A percentile compares a stretch with the other conserved stretches of the same genome.
Evolutionary conservation across 2,797 vertebrate genomes (phyloP).

Genomic region (Aldrovandia affinis): DNA sequence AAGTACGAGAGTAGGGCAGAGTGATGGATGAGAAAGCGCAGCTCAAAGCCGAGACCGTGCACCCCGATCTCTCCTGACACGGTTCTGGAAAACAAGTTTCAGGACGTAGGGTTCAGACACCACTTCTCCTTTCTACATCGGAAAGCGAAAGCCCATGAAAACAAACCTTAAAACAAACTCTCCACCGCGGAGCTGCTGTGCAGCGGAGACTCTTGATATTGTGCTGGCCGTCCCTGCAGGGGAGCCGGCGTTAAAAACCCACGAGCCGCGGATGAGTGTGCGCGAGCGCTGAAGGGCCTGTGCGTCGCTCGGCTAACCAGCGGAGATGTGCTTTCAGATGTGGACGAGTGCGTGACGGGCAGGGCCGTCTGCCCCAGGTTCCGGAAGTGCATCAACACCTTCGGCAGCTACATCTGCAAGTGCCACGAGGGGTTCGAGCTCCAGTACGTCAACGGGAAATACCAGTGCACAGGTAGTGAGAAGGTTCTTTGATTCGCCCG

Average conservation of each 20-base stretch:
- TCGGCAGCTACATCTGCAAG: constrained; percentile 97
- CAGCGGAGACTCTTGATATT: no score
- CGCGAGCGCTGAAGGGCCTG: no score
- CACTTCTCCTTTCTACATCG: background rate
- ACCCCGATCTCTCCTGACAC: background rate
- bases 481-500: background rate
- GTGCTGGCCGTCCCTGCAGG: no score
- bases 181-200: no score
- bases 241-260: no score
- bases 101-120: background rate
- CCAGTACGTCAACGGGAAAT: constrained; percentile 91
- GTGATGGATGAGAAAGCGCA: constrained; percentile 23
- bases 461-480: constrained; percentile 86
- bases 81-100: background rate
- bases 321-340: constrained; percentile 70
- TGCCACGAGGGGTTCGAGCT: constrained; percentile 93
- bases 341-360: constrained; percentile 89
- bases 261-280: no score
- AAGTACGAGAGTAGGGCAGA: constrained; percentile 10
- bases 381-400: constrained; percentile 95
- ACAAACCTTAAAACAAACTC: background rate
- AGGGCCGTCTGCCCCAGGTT: constrained; percentile 86
- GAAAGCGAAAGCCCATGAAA: background rate
- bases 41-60: background rate
- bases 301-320: background rate